Evolutionary conservation across 2,113 vertebrate species (phyloP), one percentile per base, ranked within the genome.

Genomic region (Oncorhynchus clarkii): DNA sequence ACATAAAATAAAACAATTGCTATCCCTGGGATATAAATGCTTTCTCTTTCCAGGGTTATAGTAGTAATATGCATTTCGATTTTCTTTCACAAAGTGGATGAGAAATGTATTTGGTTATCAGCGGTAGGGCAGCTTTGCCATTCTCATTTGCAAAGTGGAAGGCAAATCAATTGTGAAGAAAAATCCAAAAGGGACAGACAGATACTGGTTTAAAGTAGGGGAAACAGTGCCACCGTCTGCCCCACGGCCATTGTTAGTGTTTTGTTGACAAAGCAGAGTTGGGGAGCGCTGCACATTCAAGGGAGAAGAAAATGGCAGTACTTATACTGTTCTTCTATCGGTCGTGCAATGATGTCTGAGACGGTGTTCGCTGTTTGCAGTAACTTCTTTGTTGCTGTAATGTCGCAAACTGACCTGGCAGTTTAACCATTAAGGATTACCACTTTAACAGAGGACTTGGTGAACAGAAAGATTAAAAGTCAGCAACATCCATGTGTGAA

Each of bases 1-100:
- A 68, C 45, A 67, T 84, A 67, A 59, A 70, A 74, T 64, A 72
- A 76, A 73, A 74, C 49, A 29, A 31, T 59, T 76, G 66, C 48
- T 18, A 68, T 49, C 39, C 72, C 45, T 20, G 67, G 11, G 20
- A 39, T 26, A 13, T 27, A 66, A 77, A 57, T 39, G 26, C 64
- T 70, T 49, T 57, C 27, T 39, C 34, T 48, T 49, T 49, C 4
- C 39, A 70, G 68, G 39, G 68, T 49, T 49, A 70, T 45, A 6
- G 57, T 51, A 57, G 45, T 13, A 73, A 73, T 80, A 65, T 57
- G 29, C 29, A 45, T 20, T 45, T 31, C 49, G 29, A 69, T 79
- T 62, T 81, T 49, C 51, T 76, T 16, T 49, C 20, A 72, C 26
- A 31, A 69, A 75, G 31, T 51, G 4, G 14, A 71, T 12, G 22